Percentiles rank a stretch among this genome's conserved stretches.
phyloP scores from a whole-genome alignment of 64 coral and sea anemone genomes.

The Montipora cactus region DNA sequence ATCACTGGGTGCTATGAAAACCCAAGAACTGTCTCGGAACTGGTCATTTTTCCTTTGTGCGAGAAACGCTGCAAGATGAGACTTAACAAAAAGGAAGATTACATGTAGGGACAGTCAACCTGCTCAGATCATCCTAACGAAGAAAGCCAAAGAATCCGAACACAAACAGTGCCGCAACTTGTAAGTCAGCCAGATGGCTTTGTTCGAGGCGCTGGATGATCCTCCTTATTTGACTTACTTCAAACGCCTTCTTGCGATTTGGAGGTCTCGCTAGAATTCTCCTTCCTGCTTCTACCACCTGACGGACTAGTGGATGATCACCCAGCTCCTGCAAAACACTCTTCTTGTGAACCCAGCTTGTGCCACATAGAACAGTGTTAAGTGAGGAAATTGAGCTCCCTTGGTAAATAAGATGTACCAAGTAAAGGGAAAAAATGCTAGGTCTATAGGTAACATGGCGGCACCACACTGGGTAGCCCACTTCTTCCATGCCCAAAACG shows the following conservation, averaged over 20 bases:
- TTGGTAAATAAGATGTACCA: slow-evolving; percentile 60
- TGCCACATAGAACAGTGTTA: slow-evolving; percentile 48
- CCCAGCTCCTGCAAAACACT: slow-evolving; percentile 4
- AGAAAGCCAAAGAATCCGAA: slow-evolving; percentile 63
- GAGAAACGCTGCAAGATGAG: slow-evolving; percentile 16
- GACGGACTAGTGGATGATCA: slow-evolving; percentile 24
- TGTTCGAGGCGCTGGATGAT: neutral
- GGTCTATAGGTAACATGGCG: neutral
- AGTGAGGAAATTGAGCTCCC: slow-evolving; percentile 42
- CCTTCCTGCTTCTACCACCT: slow-evolving; percentile 23
- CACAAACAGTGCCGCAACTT: slow-evolving; percentile 52
- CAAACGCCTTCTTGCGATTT: neutral
- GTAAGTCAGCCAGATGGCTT: slow-evolving; percentile 7
- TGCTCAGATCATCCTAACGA: slow-evolving; percentile 38
- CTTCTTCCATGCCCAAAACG: slow-evolving; percentile 1
- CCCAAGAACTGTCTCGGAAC: slow-evolving; percentile 34
- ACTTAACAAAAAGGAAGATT: slow-evolving; percentile 7
- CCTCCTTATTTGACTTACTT: neutral
- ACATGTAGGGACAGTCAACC: neutral
- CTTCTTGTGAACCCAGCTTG: slow-evolving; percentile 68
- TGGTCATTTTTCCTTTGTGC: slow-evolving; percentile 71
- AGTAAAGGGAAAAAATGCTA: slow-evolving; percentile 40
- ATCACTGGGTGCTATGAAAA: neutral
- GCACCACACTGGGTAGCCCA: slow-evolving; percentile 26
- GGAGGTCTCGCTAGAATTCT: neutral